Percentiles rank a stretch among this genome's conserved stretches.
phyloP scores from a whole-genome alignment of 2,113 vertebrate genomes.

The Pygoscelis antarcticus region DNA sequence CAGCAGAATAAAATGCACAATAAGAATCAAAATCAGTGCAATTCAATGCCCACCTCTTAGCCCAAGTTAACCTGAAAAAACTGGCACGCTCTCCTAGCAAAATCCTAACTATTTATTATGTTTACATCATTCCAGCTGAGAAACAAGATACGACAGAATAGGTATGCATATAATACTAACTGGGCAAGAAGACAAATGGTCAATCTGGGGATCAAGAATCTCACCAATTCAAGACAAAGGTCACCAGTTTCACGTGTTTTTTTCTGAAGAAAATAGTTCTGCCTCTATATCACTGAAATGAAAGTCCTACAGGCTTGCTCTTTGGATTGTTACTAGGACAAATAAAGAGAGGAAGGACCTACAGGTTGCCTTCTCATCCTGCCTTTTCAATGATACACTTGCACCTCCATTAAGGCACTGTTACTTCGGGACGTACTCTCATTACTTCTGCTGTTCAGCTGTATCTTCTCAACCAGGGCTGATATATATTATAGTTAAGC shows the following conservation, averaged over 20 bases:
- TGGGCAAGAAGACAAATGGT: background rate
- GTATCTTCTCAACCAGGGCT: background rate
- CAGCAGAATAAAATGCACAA: background rate
- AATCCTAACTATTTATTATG: background rate
- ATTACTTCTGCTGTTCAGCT: background rate
- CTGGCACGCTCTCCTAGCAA: background rate
- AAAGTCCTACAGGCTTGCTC: background rate
- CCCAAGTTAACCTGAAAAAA: background rate
- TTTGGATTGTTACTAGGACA: background rate
- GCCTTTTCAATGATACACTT: background rate
- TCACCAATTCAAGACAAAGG: background rate
- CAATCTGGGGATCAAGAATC: background rate
- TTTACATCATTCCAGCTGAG: background rate
- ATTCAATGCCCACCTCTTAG: background rate
- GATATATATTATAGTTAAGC: background rate
- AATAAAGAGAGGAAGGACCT: background rate
- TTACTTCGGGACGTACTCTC: background rate
- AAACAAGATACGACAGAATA: background rate
- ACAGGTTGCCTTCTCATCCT: background rate
- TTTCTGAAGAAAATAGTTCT: background rate
- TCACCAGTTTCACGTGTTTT: background rate
- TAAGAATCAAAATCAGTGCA: background rate
- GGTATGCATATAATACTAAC: background rate
- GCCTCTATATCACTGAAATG: background rate
- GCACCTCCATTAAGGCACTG: background rate